A percentile compares a stretch with the other conserved stretches of the same genome.
Conservation (phyloP, 2,113 vertebrate species). For the Centropus bengalensis region DNA sequence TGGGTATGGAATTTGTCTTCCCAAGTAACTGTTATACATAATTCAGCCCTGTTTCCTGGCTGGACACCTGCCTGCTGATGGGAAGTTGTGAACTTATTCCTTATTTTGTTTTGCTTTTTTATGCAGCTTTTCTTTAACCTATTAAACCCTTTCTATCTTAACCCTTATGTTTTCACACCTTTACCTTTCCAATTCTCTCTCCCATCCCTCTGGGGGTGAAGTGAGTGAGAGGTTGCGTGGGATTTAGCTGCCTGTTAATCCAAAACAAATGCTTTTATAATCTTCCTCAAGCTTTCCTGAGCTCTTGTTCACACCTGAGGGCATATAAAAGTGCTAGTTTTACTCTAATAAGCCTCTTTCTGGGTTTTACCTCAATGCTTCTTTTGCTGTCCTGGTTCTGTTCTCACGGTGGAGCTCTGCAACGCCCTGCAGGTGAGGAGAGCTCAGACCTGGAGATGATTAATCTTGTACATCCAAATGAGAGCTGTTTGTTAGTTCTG, state of each 20-base stretch:
- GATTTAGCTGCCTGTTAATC: neutral
- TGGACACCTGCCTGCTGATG: neutral
- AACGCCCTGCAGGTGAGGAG: neutral
- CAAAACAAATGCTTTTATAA: neutral
- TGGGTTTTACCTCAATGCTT: neutral
- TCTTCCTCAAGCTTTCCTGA: neutral
- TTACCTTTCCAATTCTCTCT: neutral
- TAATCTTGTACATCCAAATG: neutral
- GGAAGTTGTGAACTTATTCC: neutral
- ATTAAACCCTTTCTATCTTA: neutral
- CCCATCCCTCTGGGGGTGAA: neutral
- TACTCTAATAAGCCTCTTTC: neutral
- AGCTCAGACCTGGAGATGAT: neutral
- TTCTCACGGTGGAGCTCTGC: neutral
- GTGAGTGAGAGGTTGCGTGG: fast-evolving
- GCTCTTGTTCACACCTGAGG: neutral
- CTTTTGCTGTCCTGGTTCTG: neutral
- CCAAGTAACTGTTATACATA: fast-evolving
- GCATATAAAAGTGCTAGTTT: neutral
- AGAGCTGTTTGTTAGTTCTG: neutral
- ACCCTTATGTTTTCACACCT: neutral
- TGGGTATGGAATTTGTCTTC: neutral
- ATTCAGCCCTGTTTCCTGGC: neutral
- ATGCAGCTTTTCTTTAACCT: neutral
- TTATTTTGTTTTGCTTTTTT: neutral